A percentile compares a stretch with the other conserved stretches of the same genome.
Evolutionary conservation across 2,888 invertebrate species (phyloP).

Genomic region (Leptothorax acervorum): DNA sequence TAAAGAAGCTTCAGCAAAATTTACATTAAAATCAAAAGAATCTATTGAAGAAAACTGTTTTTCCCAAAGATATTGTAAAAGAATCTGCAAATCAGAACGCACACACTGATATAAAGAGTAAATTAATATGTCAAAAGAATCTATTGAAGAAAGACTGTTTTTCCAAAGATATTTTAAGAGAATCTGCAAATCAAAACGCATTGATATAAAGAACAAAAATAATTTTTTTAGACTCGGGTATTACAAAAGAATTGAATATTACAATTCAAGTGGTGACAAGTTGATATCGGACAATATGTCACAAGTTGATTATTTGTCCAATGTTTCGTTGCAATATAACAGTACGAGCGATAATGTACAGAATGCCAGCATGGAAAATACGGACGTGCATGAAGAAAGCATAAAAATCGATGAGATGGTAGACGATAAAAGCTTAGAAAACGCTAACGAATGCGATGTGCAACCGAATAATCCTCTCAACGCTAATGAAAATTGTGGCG

Average conservation of each 20-base stretch:
- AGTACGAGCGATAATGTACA: not conserved
- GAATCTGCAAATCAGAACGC: not conserved
- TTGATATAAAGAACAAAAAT: not conserved
- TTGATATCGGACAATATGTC: not conserved
- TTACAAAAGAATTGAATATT: not conserved
- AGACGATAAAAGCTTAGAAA: not conserved
- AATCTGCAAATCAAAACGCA: not conserved
- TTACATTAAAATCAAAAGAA: not conserved
- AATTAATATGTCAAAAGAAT: not conserved
- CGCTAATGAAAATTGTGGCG: not conserved
- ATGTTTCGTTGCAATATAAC: not conserved
- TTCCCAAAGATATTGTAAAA: not conserved
- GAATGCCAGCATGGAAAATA: not conserved
- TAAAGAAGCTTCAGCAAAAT: constrained; percentile 3
- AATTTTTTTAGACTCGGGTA: no score
- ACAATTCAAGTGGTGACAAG: no score
- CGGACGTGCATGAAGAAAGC: not conserved
- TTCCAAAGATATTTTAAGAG: not conserved
- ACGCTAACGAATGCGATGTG: not conserved
- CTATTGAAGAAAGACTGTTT: no score
- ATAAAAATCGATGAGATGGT: not conserved
- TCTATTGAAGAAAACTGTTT: not conserved
- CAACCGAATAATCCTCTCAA: not conserved
- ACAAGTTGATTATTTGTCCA: not conserved
- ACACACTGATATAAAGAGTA: not conserved